Conservation (phyloP, 2,888 invertebrate genomes). For the Clivina fossor region DNA sequence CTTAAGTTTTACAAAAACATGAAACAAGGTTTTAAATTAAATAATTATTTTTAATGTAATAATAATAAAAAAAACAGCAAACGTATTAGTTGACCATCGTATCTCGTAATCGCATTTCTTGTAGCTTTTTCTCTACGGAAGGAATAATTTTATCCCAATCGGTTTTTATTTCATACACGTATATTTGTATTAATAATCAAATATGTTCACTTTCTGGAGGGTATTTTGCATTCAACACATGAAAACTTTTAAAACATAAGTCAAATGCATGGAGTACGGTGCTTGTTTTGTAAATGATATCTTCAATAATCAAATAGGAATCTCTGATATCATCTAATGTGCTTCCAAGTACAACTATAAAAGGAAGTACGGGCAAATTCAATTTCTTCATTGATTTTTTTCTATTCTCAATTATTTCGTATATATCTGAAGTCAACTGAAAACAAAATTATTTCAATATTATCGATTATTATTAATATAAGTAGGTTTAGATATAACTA, state of each 20-base stretch:
- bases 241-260: conserved; percentile 37
- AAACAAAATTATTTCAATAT: conserved; percentile 6
- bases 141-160: conserved; percentile 35
- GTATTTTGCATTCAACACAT: conserved; percentile 36
- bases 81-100: too few species aligned
- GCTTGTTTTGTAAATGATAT: conserved; percentile 13
- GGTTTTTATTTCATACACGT: conserved; percentile 31
- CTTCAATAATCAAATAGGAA: conserved; percentile 17
- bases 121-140: conserved; percentile 21
- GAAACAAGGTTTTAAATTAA: too few species aligned
- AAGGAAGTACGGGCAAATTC: conserved; percentile 17
- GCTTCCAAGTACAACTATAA: conserved; percentile 13
- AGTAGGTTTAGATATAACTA: too few species aligned
- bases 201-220: conserved; percentile 35
- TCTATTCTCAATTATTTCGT: conserved; percentile 13
- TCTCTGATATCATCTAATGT: conserved; percentile 1
- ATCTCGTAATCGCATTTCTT: too few species aligned
- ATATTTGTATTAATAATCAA: conserved; percentile 37
- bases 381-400: conserved; percentile 4
- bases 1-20: too few species aligned
- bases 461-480: too few species aligned
- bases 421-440: conserved; percentile 21
- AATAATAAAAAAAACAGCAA: too few species aligned
- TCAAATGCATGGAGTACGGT: conserved; percentile 36
- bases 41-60: too few species aligned